Base-by-base conservation (phyloP, 2,888 invertebrate genomes). In the Allolobophora icterica region DNA sequence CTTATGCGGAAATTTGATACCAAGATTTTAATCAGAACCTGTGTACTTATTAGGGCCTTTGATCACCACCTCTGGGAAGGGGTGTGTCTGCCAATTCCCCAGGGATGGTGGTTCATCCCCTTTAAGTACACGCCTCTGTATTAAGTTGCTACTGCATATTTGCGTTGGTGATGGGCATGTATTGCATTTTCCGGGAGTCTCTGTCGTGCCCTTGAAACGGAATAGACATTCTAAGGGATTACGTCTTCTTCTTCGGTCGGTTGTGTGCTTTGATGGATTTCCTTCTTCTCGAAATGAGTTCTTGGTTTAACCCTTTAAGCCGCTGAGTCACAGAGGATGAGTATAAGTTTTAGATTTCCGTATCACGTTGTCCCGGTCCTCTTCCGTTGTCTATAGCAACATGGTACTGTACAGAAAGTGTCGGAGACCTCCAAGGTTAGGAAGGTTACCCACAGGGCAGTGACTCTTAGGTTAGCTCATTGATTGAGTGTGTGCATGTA, bases 11-110 rank as follows among this genome's bases (percentile, higher is more conserved):
- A 71, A 71, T 71, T 71, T 71, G 71, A 71, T 30, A 30, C 13
- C 11, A n/a, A 71, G 71, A 4, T 71, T 71, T 71, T 71, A 71
- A 71, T 71, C 71, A 71, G 71, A 71, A 71, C n/a, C 71, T 71
- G 71, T 71, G 71, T 71, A 71, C 71, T 71, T 71, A 71, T 71
- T 71, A 71, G 71, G 71, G 71, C 71, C 71, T 71, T 71, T 71
- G 71, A 71, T 71, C 71, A 71, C 30, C 71, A 71, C 30, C 71
- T 11, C n/a, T 71, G 30, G 8, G 71, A 71, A 71, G 71, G 30
- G 71, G 30, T 30, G 71, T 71, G 71, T 71, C 71, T 30, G n/a
- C 71, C 30, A 71, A 71, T 71, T 71, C 71, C 71, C 71, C n/a
- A 13, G 1, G 71, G 71, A n/a, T 11, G 71, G 71, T 71, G 71